These are phyloP conservation scores for Rhynchophorus ferrugineus DNA, from an alignment of 1,140 invertebrate genomes.

Conservation along the genomic window DNA sequence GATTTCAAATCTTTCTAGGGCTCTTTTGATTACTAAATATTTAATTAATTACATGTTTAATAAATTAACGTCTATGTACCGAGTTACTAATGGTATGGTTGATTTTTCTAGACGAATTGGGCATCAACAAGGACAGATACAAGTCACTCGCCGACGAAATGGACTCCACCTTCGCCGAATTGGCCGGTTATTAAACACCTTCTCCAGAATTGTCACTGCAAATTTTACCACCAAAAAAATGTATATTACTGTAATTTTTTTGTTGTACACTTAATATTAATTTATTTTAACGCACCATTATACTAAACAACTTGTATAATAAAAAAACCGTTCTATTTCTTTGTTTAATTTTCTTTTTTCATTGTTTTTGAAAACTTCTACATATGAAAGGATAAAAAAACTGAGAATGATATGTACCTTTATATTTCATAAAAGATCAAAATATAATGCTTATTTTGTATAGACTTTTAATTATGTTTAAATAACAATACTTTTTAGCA, in stretches of 20 bases:
- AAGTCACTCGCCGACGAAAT: slow-evolving; percentile 93
- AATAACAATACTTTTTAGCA: no score
- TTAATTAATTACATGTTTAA: no score
- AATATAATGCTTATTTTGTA: no score
- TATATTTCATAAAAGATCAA: no score
- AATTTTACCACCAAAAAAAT: slow-evolving; percentile 8
- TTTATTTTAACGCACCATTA: slow-evolving; percentile 22
- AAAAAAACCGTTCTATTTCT: slow-evolving; percentile 16
- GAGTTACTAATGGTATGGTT: no score
- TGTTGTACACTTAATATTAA: slow-evolving; percentile 21
- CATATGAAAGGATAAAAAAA: no score
- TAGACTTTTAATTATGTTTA: no score
- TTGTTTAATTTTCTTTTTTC: slow-evolving; percentile 12
- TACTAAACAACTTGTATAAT: slow-evolving; percentile 17
- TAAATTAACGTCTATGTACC: no score
- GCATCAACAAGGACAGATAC: slow-evolving; percentile 99
- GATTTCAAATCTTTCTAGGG: no score
- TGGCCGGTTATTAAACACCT: slow-evolving; percentile 69
- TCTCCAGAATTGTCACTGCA: slow-evolving; percentile 1
- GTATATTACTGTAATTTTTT: slow-evolving; percentile 22
- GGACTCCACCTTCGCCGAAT: slow-evolving; percentile 95
- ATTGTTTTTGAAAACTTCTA: no score
- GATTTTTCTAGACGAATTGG: slow-evolving; percentile 89
- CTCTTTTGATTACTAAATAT: no score
- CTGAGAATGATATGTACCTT: no score